Conservation (phyloP, 2,888 invertebrate species). For the Oligia fasciuncula region DNA sequence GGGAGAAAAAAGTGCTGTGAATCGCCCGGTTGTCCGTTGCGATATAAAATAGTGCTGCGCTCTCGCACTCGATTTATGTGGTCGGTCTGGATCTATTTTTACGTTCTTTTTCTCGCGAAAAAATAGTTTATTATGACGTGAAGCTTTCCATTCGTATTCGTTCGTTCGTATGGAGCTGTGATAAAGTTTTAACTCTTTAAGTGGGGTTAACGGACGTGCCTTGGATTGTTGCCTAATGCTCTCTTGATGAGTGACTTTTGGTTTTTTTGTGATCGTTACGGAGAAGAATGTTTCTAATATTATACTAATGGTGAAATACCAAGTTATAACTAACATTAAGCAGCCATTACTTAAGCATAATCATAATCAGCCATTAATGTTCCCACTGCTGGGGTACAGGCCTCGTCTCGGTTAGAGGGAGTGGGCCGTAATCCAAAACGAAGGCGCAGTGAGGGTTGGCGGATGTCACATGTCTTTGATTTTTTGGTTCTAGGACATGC, state of each 20-base stretch:
- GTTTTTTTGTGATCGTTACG: constrained; percentile 35
- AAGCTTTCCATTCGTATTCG: constrained; percentile 68
- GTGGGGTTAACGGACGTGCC: constrained; percentile 77
- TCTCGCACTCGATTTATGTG: constrained; percentile 68
- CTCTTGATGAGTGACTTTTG: constrained; percentile 69
- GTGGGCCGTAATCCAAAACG: neutral
- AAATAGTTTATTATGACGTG: constrained; percentile 78
- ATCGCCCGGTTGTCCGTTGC: constrained; percentile 67
- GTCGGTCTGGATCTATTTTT: constrained; percentile 70
- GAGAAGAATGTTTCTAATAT: constrained; percentile 28
- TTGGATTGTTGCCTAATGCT: constrained; percentile 84
- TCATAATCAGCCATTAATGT: too few relatives aligned
- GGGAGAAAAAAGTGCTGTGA: constrained; percentile 63
- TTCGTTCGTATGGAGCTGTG: constrained; percentile 55
- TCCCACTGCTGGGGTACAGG: neutral
- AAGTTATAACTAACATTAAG: neutral
- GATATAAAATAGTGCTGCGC: constrained; percentile 71
- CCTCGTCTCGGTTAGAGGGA: neutral
- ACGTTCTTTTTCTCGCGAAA: constrained; percentile 63
- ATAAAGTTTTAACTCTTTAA: constrained; percentile 66
- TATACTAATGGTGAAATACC: neutral
- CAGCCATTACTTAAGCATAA: too few relatives aligned
- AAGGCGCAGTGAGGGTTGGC: neutral
- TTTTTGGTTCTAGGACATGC: neutral
- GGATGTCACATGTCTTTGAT: neutral